Conservation (phyloP, 1,140 invertebrate genomes). For the Calliphora vicina region DNA sequence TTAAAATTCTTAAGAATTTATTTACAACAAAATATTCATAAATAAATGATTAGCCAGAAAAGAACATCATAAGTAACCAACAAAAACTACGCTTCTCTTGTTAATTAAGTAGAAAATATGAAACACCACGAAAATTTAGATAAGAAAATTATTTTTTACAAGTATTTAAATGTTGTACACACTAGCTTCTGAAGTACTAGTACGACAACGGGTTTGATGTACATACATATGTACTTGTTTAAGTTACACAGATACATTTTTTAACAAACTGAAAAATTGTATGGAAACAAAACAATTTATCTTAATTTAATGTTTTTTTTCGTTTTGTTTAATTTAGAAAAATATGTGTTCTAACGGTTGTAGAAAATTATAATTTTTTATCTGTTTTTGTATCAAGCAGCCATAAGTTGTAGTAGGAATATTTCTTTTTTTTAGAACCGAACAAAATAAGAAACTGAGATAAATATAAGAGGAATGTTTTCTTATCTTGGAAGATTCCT, state of each 20-base stretch:
- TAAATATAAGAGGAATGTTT: not conserved
- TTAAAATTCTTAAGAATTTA: no score
- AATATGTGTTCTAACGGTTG: not conserved
- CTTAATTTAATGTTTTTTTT: not conserved
- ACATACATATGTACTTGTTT: not conserved
- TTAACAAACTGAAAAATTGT: no score
- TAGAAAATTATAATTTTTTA: not conserved
- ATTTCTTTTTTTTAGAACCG: not conserved
- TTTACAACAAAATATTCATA: no score
- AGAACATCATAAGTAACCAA: not conserved
- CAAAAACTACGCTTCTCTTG: not conserved
- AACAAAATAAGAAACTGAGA: not conserved
- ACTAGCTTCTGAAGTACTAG: not conserved
- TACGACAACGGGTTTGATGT: not conserved
- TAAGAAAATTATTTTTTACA: not conserved
- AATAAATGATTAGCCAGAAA: not conserved
- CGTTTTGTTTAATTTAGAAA: not conserved
- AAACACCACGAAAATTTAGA: not conserved
- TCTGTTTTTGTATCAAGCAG: not conserved
- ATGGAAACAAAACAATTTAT: not conserved
- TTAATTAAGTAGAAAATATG: not conserved
- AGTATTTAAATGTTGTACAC: not conserved
- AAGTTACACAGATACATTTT: not conserved
- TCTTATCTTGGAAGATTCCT: not conserved
- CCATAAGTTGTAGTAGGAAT: not conserved